These are phyloP conservation scores for Hassar affinis DNA, from an alignment of 2,113 vertebrate genomes.

Conservation along the genomic window DNA sequence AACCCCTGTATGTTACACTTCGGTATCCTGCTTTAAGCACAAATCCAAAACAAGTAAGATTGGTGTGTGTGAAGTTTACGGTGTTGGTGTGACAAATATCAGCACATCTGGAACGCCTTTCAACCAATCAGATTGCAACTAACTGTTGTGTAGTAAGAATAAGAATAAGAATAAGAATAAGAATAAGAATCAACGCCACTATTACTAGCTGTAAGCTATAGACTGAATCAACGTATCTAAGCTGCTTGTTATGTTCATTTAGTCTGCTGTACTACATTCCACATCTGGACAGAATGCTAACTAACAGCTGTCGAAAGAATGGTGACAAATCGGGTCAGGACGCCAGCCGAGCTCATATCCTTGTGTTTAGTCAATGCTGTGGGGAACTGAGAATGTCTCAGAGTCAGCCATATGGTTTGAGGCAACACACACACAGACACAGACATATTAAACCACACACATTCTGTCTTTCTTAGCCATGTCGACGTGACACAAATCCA, in stretches of 20 bases:
- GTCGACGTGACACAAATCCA: conserved; percentile 66
- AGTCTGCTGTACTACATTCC: conserved; percentile 13
- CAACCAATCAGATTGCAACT: too few relatives aligned
- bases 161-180: too few relatives aligned
- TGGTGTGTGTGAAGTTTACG: too few relatives aligned
- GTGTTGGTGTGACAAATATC: too few relatives aligned
- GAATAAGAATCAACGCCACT: not conserved
- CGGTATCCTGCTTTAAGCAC: too few relatives aligned
- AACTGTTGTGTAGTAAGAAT: too few relatives aligned
- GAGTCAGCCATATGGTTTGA: conserved; percentile 50
- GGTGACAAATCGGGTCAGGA: conserved; percentile 51
- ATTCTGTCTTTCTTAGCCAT: conserved; percentile 39
- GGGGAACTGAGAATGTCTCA: conserved; percentile 37
- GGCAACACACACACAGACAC: conserved; percentile 41
- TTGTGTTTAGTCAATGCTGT: conserved; percentile 50
- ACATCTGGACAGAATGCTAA: conserved; percentile 21
- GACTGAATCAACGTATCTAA: too few relatives aligned
- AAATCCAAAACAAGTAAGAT: too few relatives aligned
- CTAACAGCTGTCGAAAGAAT: conserved; percentile 38
- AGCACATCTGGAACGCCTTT: too few relatives aligned
- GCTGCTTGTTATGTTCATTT: conserved; percentile 5
- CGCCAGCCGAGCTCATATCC: conserved; percentile 42
- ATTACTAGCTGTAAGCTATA: not conserved
- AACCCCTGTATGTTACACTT: too few relatives aligned
- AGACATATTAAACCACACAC: conserved; percentile 35